Evolutionary conservation across 2,888 invertebrate genomes (phyloP), one percentile per base, ranked within the genome.

Genomic region (Priocnemis perturbator): DNA sequence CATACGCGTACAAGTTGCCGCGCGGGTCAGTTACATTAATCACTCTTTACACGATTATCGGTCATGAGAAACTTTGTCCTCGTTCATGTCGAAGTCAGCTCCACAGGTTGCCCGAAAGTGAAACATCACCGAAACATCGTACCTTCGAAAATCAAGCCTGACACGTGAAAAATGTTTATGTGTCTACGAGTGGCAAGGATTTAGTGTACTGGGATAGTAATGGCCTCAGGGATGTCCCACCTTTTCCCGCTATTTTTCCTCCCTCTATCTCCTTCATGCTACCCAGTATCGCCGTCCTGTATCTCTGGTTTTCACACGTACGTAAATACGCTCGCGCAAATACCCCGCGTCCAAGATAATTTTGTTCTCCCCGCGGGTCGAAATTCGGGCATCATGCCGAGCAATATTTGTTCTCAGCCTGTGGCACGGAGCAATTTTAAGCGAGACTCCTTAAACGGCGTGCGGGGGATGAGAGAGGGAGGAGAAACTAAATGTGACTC

Each of bases 111-210:
- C 50, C 60, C 53, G 20, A 57, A 55, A 64, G 62, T n/a, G 45
- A 23, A 47, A 47, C 37, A 17, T 9, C 48, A n/a, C 21, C 11
- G 47, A 26, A 44, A 37, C 37, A 37, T 37, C 37, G 47, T 58
- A 67, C 73, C 56, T 71, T 71, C 30, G 68, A 67, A 73, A 77
- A 74, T 77, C 77, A 74, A 74, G 77, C 69, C 52, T 48, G 47
- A 53, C 55, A 47, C 58, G 72, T 77, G 77, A 77, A 77, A 77
- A 77, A 77, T 77, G 70, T 70, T 77, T 65, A 64, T 70, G 74
- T 68, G 72, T 74, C 72, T 68, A 73, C 64, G 77, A 77, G 68
- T 70, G 77, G 77, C 77, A 77, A 77, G 72, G 77, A 77, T 77
- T 77, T 74, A 77, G 68, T 70, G 69, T 71, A 69, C 59, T 69